Base-by-base conservation (phyloP, 2,797 vertebrate genomes). In the Artibeus jamaicensis region DNA sequence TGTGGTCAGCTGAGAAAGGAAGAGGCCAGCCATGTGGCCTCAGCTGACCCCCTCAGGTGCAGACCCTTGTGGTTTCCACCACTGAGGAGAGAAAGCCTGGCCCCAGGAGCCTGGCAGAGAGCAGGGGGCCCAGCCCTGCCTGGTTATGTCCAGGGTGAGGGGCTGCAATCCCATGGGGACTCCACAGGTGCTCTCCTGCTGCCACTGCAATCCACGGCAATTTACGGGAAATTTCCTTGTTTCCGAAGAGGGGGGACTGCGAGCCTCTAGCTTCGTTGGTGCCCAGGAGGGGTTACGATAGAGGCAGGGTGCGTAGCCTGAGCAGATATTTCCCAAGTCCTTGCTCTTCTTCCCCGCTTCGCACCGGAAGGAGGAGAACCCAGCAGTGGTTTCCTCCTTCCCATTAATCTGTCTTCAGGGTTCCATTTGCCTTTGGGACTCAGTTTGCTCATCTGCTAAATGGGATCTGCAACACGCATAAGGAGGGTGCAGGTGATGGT, bases 391-490 rank as follows among this genome's bases (percentile, higher is more conserved):
- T 26, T 19, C 18, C 39, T 2, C 6, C 15, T 77, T 92, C 59
- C 59, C 44, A 9, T 4, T 19, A 34, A 53, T 46, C 44, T 34
- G 16, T 8, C 42, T 9, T 14, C 11, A 21, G 71, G 57, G 6
- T 39, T 26, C 89, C 78, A 0, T 0, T 11, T 15, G 37, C 79
- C 53, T 59, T 19, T 0, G 1, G 62, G 44, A 6, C 37, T 94
- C 93, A 53, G 12, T 88, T 96, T 94, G 92, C 37, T 91, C 24
- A 0, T 34, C 34, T 16, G 50, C 24, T 76, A 71, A 98, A 91
- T 0, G 24, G 42, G 65, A 55, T 65, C 42, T 44, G 10, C 68
- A 16, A 29, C 0, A 5, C 1, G 1, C 22, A 1, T 16, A n/a
- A 10, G 2, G 0, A 24, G 24, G 5, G 79, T 65, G 67, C 1